A percentile compares a stretch with the other conserved stretches of the same genome.
Evolutionary conservation across 2,113 vertebrate genomes (phyloP).

Genomic region (Nipponia nippon): DNA sequence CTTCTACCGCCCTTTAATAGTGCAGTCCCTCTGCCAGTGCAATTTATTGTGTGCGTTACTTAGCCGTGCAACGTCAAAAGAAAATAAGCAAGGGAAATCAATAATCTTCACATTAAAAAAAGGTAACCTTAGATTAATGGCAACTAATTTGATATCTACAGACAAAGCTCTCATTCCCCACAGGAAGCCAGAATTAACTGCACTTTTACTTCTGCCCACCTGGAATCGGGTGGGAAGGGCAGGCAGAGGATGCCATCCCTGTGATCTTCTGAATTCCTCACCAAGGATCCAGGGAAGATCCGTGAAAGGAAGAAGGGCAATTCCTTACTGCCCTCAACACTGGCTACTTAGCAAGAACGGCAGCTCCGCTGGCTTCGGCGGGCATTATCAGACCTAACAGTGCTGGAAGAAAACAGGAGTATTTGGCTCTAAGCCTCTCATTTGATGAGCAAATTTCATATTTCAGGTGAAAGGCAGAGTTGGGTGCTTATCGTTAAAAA

Average conservation of each 20-base stretch:
- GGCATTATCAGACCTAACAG: not conserved
- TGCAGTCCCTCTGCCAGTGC: not conserved
- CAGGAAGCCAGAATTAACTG: not conserved
- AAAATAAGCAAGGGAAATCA: not conserved
- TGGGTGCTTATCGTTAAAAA: not conserved
- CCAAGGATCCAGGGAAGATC: not conserved
- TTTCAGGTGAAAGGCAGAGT: not conserved
- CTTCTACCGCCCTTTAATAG: not conserved
- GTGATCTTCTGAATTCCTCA: not conserved
- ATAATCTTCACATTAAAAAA: not conserved
- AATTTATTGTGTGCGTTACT: not conserved
- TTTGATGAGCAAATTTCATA: not conserved
- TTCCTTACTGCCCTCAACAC: not conserved
- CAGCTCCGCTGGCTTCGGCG: not conserved
- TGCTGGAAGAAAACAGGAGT: not conserved
- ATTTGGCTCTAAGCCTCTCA: not conserved
- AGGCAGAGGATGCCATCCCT: not conserved
- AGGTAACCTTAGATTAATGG: not conserved
- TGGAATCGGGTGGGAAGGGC: not conserved
- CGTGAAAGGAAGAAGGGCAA: not conserved
- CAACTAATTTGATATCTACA: not conserved
- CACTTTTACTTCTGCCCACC: not conserved
- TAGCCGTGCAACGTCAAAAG: not conserved
- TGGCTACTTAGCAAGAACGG: not conserved
- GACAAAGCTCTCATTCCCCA: not conserved